Conservation (phyloP, 2,113 vertebrate species). For the Fulica atra region DNA sequence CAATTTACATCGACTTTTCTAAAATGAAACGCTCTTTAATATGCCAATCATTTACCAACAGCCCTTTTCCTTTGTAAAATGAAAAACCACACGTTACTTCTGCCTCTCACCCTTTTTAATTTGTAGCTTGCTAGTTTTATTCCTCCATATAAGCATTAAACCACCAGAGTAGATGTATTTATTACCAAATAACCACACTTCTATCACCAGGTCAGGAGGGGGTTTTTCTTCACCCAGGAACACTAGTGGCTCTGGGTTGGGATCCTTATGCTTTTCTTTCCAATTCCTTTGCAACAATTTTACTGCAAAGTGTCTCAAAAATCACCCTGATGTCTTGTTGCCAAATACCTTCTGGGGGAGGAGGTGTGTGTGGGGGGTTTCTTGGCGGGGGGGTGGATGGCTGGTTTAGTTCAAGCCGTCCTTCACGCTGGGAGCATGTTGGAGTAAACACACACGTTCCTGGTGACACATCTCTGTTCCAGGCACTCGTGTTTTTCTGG, state of each 20-base stretch:
- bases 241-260: neutral
- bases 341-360: constrained; percentile 78
- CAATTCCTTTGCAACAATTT: neutral
- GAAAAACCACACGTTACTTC: neutral
- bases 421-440: neutral
- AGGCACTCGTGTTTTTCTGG: constrained; percentile 74
- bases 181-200: constrained; percentile 7
- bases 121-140: constrained; percentile 31
- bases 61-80: constrained; percentile 26
- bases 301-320: constrained; percentile 19
- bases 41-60: constrained; percentile 22
- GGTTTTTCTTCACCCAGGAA: constrained; percentile 1
- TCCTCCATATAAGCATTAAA: constrained; percentile 1
- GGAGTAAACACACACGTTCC: neutral
- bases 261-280: neutral
- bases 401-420: neutral
- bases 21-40: constrained; percentile 19
- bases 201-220: neutral
- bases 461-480: neutral
- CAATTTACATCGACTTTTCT: constrained; percentile 42
- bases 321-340: constrained; percentile 82
- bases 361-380: neutral
- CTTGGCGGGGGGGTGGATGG: neutral
- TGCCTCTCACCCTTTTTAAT: constrained; percentile 23
- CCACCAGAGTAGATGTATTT: constrained; percentile 37